Conservation (phyloP, 2,113 vertebrate genomes). For the Asarcornis scutulata region DNA sequence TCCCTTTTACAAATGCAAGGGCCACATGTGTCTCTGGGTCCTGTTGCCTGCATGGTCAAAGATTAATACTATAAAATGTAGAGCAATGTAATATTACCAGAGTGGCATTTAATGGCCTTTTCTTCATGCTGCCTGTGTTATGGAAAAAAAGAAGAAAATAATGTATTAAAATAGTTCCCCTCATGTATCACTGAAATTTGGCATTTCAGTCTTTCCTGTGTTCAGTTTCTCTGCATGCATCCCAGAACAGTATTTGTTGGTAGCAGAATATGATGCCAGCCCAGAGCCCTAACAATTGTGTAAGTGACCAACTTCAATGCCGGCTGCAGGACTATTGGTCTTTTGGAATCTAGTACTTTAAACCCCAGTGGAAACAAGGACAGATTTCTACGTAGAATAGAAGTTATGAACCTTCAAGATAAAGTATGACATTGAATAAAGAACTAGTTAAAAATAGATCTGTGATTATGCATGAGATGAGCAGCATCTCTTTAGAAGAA, state of each 20-base stretch:
- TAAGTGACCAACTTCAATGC: neutral
- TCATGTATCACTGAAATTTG: neutral
- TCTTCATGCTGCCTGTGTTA: neutral
- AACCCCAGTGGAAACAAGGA: neutral
- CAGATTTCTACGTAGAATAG: neutral
- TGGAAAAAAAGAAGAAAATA: neutral
- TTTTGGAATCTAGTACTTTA: neutral
- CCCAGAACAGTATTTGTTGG: neutral
- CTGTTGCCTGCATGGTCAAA: neutral
- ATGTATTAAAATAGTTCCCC: neutral
- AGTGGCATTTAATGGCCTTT: neutral
- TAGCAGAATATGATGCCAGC: neutral
- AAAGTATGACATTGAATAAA: neutral
- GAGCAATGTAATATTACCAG: neutral
- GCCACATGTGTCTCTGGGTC: fast-evolving
- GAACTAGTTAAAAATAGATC: neutral
- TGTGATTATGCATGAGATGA: neutral
- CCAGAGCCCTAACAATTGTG: neutral
- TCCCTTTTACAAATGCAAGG: neutral
- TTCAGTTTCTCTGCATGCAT: neutral
- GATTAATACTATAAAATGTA: neutral
- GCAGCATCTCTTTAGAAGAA: neutral
- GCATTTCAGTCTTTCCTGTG: neutral
- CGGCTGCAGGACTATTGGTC: neutral
- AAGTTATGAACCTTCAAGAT: neutral